phyloP scores from a whole-genome alignment of 2,113 vertebrate species.

The Ptyas mucosa region DNA sequence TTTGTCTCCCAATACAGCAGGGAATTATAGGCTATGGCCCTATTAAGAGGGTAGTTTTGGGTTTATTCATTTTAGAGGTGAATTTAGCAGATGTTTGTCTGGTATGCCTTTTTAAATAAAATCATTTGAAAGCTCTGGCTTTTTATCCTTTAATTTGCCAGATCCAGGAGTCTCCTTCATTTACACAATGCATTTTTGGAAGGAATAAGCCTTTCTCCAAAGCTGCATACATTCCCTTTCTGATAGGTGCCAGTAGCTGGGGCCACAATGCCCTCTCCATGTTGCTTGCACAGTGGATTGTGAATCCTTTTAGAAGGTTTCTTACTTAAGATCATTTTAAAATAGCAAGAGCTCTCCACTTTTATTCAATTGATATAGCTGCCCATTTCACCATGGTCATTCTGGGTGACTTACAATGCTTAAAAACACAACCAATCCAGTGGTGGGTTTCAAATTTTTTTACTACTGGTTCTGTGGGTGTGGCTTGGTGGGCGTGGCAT shows the following conservation, averaged over 20 bases:
- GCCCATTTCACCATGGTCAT: background rate
- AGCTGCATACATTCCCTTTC: background rate
- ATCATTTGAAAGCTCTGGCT: background rate
- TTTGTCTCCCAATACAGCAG: background rate
- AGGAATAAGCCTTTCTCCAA: background rate
- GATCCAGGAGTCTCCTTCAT: background rate
- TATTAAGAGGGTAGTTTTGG: background rate
- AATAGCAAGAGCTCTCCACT: background rate
- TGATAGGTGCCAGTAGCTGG: background rate
- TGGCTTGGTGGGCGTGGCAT: no score
- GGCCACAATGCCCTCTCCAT: background rate
- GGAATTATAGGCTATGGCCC: background rate
- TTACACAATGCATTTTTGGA: background rate
- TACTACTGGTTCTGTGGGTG: no score
- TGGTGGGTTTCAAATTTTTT: no score
- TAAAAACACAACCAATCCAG: background rate
- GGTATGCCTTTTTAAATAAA: background rate
- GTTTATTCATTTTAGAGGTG: background rate
- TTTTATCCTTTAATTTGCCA: background rate
- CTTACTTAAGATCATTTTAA: background rate
- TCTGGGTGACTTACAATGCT: background rate
- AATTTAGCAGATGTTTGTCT: background rate
- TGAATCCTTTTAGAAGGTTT: background rate
- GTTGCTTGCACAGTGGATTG: background rate
- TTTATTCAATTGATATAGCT: background rate